Conservation (phyloP, 1,140 invertebrate species). For the Atopsyche davidsoni region DNA sequence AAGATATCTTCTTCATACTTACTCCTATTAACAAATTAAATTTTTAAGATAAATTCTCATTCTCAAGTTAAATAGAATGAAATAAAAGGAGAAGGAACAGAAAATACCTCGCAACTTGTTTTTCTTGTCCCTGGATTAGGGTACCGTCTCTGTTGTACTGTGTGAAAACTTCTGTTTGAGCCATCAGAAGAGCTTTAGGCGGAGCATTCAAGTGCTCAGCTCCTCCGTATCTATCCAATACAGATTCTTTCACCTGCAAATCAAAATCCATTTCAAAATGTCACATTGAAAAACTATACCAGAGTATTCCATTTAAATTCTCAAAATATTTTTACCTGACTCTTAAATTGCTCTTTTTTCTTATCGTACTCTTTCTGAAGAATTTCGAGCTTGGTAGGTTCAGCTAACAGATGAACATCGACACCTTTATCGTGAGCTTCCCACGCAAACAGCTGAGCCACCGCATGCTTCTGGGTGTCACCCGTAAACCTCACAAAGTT, state of each 20-base stretch:
- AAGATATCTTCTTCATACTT: slow-evolving; percentile 94
- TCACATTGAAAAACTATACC: no score
- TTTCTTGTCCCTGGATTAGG: slow-evolving; percentile 77
- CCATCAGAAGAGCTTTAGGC: slow-evolving; percentile 78
- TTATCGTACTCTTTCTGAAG: slow-evolving; percentile 85
- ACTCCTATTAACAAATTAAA: slow-evolving; percentile 36
- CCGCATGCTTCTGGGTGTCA: slow-evolving; percentile 85
- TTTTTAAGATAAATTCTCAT: neutral
- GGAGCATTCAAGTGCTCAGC: slow-evolving; percentile 85
- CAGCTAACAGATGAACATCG: slow-evolving; percentile 93
- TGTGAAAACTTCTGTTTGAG: slow-evolving; percentile 93
- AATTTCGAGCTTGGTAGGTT: slow-evolving; percentile 94
- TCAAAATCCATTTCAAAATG: neutral
- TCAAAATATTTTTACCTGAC: slow-evolving; percentile 47
- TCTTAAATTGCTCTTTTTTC: slow-evolving; percentile 84
- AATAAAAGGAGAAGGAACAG: neutral
- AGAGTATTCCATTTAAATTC: no score
- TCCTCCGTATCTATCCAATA: slow-evolving; percentile 86
- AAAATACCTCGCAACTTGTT: slow-evolving; percentile 68
- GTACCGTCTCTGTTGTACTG: slow-evolving; percentile 94
- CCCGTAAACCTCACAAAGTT: slow-evolving; percentile 93
- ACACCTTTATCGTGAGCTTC: slow-evolving; percentile 90
- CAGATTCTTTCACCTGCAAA: slow-evolving; percentile 59
- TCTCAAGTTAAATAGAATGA: neutral
- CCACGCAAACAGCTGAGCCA: slow-evolving; percentile 96